Evolutionary conservation across 2,797 vertebrate genomes (phyloP).

Genomic region (Enteromius argenteus): DNA sequence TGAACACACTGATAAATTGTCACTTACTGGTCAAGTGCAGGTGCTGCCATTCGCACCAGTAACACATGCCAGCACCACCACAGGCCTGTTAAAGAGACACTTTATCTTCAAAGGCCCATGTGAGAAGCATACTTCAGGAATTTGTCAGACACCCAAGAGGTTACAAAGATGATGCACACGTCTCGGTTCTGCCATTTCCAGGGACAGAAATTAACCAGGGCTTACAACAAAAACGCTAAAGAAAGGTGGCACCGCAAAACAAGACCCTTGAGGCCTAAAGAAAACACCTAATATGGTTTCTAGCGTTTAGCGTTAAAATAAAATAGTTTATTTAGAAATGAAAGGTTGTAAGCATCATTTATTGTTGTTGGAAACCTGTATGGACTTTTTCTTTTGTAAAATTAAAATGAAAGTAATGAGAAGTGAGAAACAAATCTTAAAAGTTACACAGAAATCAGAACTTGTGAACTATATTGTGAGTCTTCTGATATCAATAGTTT

Average conservation of each 20-base stretch:
- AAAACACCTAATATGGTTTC: not conserved
- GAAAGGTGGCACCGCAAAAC: not conserved
- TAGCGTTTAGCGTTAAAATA: not conserved
- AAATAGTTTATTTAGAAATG: not conserved
- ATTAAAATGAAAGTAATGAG: not conserved
- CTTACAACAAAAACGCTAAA: not conserved
- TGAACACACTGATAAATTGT: conserved; percentile 41
- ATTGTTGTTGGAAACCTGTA: not conserved
- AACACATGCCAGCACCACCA: conserved; percentile 44
- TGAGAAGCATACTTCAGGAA: not conserved
- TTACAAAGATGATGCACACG: conserved; percentile 6
- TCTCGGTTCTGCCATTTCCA: not conserved
- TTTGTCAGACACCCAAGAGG: conserved; percentile 1
- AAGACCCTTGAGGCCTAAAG: not conserved
- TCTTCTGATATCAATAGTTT: conserved; percentile 4
- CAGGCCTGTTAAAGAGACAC: conserved; percentile 19
- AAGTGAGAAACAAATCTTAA: not conserved
- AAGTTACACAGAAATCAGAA: not conserved
- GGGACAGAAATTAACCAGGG: not conserved
- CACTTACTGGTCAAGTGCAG: conserved; percentile 42
- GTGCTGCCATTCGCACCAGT: conserved; percentile 39
- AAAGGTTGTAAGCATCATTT: not conserved
- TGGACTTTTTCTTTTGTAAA: not conserved
- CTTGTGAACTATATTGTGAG: not conserved
- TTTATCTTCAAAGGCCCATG: not conserved